Evolutionary conservation across 92 coral and sea anemone species (phyloP), one percentile per base, ranked within the genome.

Genomic region (Hydrozoanthus gracilis): DNA sequence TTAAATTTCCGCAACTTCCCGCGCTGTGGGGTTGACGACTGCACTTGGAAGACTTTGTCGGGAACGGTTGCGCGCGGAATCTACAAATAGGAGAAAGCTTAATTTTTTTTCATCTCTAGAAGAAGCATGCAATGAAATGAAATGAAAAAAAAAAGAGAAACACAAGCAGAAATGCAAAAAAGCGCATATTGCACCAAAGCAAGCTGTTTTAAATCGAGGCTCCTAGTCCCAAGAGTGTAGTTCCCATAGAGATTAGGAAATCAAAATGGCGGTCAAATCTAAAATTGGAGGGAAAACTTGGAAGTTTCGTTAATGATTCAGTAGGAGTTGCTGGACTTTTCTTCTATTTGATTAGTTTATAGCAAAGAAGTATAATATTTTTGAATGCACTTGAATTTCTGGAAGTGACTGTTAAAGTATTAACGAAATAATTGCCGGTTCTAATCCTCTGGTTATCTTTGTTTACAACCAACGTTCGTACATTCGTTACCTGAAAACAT

Each of bases 201-300:
- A 46, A 73, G 6, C 55, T 69, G 16, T 60, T 39, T 64, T 51
- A 87, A 87, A 87, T 58, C 90, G 90, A 90, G 90, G 88, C 88
- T 77, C 17, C 44, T 3, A 4, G 45, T 66, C 27, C 76, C 10
- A 9, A 1, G 44, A 89, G 87, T 77, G 78, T 84, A 85, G 98
- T 94, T 94, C 94, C 98, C 90, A 92, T 93, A 90, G 93, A 82
- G 90, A 86, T 92, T 66, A 49, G 56, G 78, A 86, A 75, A 84
- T 78, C 51, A 85, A 88, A 91, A 94, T 94, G 95, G 98, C 98
- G 98, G 98, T 71, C 89, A 70, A 77, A 82, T 89, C 73, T 52
- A 39, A 35, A 62, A 75, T 47, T 60, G 61, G 39, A 27, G 65
- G 79, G 56, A 72, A 46, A 86, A 16, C 15, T 69, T 3, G 46